These are phyloP conservation scores for Tetramorium parvispinum DNA, from an alignment of 1,140 invertebrate genomes.

Conservation along the genomic window DNA sequence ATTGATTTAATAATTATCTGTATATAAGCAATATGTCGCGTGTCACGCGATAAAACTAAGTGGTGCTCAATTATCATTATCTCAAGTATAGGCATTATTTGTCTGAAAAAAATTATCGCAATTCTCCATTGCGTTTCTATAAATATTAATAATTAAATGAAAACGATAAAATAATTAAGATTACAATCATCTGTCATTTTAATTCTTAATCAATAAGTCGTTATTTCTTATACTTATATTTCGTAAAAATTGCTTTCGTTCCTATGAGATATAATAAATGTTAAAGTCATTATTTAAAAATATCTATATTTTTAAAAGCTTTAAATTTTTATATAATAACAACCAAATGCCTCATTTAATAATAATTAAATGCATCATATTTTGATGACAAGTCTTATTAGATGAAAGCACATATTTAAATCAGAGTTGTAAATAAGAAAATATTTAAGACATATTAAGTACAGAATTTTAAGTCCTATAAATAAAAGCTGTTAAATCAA, in stretches of 20 bases:
- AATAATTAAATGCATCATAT: no score
- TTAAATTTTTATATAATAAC: not conserved
- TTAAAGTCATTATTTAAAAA: not conserved
- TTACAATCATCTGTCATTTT: not conserved
- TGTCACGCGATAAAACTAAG: constrained; percentile 5
- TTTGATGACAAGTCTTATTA: not conserved
- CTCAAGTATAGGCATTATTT: not conserved
- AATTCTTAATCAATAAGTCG: not conserved
- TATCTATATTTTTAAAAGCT: not conserved
- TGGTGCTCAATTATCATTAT: not conserved
- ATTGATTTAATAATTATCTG: constrained; percentile 1
- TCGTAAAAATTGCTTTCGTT: not conserved
- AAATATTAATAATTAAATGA: not conserved
- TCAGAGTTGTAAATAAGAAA: not conserved
- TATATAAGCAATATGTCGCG: not conserved
- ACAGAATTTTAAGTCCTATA: not conserved
- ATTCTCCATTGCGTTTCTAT: not conserved
- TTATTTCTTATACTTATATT: not conserved
- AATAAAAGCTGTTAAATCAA: not conserved
- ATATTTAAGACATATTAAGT: not conserved
- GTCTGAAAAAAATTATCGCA: not conserved
- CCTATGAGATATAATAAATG: not conserved
- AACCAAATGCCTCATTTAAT: not conserved
- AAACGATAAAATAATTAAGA: not conserved
- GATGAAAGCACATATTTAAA: not conserved